Conservation (phyloP, 2,888 invertebrate species). For the Tipula helvola region DNA sequence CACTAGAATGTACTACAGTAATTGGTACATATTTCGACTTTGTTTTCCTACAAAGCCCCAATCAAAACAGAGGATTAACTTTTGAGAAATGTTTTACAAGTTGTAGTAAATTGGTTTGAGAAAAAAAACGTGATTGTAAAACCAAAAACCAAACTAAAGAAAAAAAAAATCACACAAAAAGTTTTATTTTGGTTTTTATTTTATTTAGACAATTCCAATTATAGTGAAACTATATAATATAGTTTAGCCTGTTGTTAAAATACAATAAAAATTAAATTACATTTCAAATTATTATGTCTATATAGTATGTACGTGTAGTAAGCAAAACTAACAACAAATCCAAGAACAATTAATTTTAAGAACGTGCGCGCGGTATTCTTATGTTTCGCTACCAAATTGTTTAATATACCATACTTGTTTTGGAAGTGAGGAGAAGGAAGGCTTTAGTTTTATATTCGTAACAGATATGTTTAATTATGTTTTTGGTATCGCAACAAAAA, state of each 20-base stretch:
- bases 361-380: neutral
- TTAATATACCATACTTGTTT: neutral
- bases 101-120: neutral
- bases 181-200: neutral
- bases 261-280: neutral
- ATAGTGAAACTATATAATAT: neutral
- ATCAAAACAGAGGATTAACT: neutral
- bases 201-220: neutral
- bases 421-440: neutral
- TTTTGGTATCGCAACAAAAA: neutral
- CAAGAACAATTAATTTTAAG: neutral
- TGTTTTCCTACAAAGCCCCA: neutral
- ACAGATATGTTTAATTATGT: neutral
- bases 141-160: neutral
- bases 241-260: neutral
- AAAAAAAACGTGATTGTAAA: neutral
- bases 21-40: too few relatives aligned
- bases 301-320: neutral
- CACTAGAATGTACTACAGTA: neutral
- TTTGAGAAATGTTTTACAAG: neutral
- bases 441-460: neutral
- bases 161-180: neutral
- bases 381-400: neutral
- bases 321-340: neutral
- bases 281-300: neutral